phyloP scores from a whole-genome alignment of 2,113 vertebrate genomes.

The Castor canadensis region DNA sequence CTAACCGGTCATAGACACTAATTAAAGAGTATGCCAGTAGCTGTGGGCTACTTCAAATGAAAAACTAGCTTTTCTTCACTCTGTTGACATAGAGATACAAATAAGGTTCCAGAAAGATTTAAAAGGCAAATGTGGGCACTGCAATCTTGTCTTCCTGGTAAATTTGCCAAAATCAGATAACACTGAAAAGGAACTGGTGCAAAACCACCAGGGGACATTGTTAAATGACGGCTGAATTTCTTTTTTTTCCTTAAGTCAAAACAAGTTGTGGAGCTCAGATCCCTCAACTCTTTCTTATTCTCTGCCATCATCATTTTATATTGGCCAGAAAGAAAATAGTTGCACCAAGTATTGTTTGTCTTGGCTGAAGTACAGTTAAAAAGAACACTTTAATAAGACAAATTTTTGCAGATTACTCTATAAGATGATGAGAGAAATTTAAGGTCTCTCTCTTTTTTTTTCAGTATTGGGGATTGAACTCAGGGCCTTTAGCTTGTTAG shows the following conservation, averaged over 20 bases:
- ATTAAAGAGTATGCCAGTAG: slow-evolving; percentile 55
- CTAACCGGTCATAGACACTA: slow-evolving; percentile 58
- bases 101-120: slow-evolving; percentile 56
- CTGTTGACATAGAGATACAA: slow-evolving; percentile 56
- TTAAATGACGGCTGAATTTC: not conserved
- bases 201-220: slow-evolving; percentile 16
- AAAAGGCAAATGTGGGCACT: slow-evolving; percentile 45
- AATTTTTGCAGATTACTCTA: not conserved
- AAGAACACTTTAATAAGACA: not conserved
- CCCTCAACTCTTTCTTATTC: not conserved
- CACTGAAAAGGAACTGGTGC: slow-evolving; percentile 13
- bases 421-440: not conserved
- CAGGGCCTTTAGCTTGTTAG: too few species aligned
- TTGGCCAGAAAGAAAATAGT: slow-evolving; percentile 21
- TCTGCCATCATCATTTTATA: not conserved
- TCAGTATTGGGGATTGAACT: too few species aligned
- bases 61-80: slow-evolving; percentile 44
- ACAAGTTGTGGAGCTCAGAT: not conserved
- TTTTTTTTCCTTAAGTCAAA: not conserved
- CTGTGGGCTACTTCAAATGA: slow-evolving; percentile 23
- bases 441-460: not conserved
- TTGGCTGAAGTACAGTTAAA: not conserved
- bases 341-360: not conserved
- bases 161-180: slow-evolving; percentile 67
- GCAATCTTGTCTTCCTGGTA: slow-evolving; percentile 59